Percentiles rank a stretch among this genome's conserved stretches.
phyloP scores from a whole-genome alignment of 2,888 invertebrate species.

The Magallana nippona region DNA sequence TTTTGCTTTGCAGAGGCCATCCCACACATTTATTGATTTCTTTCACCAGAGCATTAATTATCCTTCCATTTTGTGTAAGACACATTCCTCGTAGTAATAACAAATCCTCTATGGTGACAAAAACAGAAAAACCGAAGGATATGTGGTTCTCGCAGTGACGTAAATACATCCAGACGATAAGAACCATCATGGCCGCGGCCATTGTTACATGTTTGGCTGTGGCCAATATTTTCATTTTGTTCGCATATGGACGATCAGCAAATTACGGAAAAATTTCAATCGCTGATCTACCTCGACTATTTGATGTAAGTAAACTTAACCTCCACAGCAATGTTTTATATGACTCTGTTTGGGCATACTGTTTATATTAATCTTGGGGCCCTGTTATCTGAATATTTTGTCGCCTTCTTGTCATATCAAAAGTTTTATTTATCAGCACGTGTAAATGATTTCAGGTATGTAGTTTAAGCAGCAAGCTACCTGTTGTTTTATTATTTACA shows the following conservation, averaged over 20 bases:
- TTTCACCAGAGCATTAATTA: not conserved
- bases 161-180: slow-evolving; percentile 10
- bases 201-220: slow-evolving; percentile 15
- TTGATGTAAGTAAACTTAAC: slow-evolving; percentile 4
- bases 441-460: too few relatives aligned
- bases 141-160: not conserved
- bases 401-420: too few relatives aligned
- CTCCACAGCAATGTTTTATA: too few relatives aligned
- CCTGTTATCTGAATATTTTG: too few relatives aligned
- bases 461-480: too few relatives aligned
- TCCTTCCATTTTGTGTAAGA: slow-evolving; percentile 14
- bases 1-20: not conserved
- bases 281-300: slow-evolving; percentile 15
- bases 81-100: not conserved
- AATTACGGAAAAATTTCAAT: not conserved
- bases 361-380: too few relatives aligned
- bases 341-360: too few relatives aligned
- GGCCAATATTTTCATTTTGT: not conserved
- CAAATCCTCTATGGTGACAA: not conserved
- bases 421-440: too few relatives aligned
- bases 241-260: not conserved
- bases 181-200: slow-evolving; percentile 31
- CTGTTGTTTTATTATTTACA: too few relatives aligned
- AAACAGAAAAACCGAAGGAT: not conserved
- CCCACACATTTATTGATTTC: slow-evolving; percentile 27